These are phyloP conservation scores for Cryptomyrus ogoouensis DNA, from an alignment of 2,113 vertebrate genomes.

Conservation along the genomic window DNA sequence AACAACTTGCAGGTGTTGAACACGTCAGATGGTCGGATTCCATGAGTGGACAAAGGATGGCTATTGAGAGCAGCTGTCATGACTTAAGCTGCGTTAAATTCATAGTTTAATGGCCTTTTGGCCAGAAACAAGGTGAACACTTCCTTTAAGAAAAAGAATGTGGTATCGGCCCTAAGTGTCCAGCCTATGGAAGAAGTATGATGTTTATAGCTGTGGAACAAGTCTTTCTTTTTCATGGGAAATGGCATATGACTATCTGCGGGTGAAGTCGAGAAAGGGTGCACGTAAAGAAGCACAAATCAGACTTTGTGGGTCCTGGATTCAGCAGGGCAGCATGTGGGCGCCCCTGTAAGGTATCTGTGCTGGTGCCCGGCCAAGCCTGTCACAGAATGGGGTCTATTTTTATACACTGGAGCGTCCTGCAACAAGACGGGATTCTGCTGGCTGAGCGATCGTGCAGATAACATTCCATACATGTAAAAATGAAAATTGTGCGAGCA, in stretches of 20 bases:
- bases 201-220: constrained; percentile 1
- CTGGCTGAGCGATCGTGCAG: neutral
- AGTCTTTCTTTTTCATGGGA: neutral
- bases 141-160: neutral
- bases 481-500: neutral
- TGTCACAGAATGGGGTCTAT: neutral
- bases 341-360: neutral
- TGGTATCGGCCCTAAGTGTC: neutral
- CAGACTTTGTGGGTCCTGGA: neutral
- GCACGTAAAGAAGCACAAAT: neutral
- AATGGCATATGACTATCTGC: neutral
- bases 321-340: neutral
- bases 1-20: neutral
- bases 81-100: neutral
- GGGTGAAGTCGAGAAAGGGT: neutral
- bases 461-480: neutral
- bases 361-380: neutral
- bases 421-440: neutral
- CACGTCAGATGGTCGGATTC: neutral
- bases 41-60: neutral
- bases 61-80: neutral
- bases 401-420: neutral
- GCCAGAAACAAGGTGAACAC: neutral
- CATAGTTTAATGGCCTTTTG: neutral
- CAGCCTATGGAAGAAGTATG: neutral